A percentile compares a stretch with the other conserved stretches of the same genome.
These are phyloP conservation scores for Hypotaenidia okinawae DNA, from an alignment of 2,797 vertebrate genomes.

Conservation along the genomic window DNA sequence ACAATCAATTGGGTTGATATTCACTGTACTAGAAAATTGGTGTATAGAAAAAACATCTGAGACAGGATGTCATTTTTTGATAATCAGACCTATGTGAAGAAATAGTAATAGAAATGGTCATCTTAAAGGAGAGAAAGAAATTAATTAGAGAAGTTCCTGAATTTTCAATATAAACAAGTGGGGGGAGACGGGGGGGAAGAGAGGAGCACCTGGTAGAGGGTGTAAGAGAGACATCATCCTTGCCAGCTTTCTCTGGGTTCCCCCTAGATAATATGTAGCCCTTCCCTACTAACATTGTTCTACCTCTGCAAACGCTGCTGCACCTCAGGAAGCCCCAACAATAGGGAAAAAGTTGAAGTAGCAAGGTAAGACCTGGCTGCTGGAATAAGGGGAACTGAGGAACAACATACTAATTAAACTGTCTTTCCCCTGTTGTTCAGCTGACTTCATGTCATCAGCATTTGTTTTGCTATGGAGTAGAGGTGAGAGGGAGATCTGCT, in stretches of 20 bases:
- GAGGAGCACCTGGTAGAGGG: not conserved
- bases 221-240: not conserved
- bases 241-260: not conserved
- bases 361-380: not conserved
- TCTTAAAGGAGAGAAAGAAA: not conserved
- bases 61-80: not conserved
- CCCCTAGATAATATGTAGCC: not conserved
- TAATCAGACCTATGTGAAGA: not conserved
- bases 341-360: not conserved
- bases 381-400: not conserved
- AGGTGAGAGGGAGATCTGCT: not conserved
- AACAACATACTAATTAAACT: not conserved
- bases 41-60: not conserved
- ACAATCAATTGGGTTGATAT: not conserved
- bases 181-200: not conserved
- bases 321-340: not conserved
- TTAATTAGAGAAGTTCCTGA: not conserved
- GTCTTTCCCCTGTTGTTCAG: not conserved
- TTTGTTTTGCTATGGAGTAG: not conserved
- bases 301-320: not conserved
- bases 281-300: not conserved
- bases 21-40: not conserved
- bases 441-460: not conserved
- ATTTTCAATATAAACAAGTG: not conserved
- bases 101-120: not conserved